phyloP scores from a whole-genome alignment of 92 coral and sea anemone genomes.

The Siderastrea siderea region DNA sequence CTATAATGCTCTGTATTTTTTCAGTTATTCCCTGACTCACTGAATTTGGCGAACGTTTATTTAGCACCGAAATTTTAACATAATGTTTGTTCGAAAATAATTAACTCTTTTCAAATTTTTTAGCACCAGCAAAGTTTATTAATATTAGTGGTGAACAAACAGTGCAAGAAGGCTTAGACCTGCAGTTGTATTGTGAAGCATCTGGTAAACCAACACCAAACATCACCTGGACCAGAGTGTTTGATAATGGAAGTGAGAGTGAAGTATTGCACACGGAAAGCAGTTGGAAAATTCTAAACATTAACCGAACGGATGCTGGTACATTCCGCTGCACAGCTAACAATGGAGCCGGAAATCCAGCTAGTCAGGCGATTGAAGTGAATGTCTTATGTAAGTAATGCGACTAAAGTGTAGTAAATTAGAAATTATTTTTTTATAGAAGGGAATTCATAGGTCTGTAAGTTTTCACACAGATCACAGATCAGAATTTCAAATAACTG shows the following conservation, averaged over 20 bases:
- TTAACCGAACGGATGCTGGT: background rate
- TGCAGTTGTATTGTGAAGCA: background rate
- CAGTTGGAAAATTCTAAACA: background rate
- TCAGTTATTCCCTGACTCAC: too few relatives aligned
- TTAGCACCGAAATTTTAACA: too few relatives aligned
- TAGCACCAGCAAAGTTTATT: background rate
- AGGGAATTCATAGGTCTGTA: too few relatives aligned
- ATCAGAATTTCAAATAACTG: too few relatives aligned
- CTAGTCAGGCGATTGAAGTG: background rate
- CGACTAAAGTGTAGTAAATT: background rate
- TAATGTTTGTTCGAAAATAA: too few relatives aligned
- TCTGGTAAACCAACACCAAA: constrained; percentile 1
- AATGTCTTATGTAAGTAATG: background rate
- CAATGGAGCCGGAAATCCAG: constrained; percentile 1
- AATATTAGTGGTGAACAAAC: constrained; percentile 3
- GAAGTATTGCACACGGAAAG: background rate
- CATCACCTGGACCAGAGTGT: background rate
- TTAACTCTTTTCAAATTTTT: background rate
- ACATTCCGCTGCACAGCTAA: constrained; percentile 1
- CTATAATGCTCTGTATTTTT: too few relatives aligned
- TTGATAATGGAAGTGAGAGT: background rate
- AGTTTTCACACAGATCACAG: too few relatives aligned
- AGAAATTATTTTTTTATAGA: too few relatives aligned
- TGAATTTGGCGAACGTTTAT: too few relatives aligned
- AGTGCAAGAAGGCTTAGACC: background rate